Conservation (phyloP, 2,113 vertebrate species). For the Oryzias melastigma region DNA sequence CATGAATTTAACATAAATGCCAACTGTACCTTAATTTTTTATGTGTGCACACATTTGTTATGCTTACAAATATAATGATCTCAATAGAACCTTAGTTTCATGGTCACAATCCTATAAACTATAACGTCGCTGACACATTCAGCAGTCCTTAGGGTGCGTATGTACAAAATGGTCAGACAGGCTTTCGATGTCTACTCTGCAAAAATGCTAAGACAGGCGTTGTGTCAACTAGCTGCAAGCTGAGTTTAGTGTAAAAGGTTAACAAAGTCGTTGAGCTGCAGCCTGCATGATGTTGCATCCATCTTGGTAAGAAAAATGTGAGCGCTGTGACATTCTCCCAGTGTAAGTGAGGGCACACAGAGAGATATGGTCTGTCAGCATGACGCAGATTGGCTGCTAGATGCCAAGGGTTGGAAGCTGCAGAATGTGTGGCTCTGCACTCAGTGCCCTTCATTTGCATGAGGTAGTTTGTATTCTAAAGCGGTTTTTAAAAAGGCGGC, state of each 20-base stretch:
- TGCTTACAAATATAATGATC: neutral
- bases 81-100: constrained; percentile 39
- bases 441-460: constrained; percentile 57
- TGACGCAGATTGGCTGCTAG: constrained; percentile 56
- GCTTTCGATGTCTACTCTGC: constrained; percentile 45
- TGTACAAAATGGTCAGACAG: constrained; percentile 62
- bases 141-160: constrained; percentile 45
- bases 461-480: constrained; percentile 58
- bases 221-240: constrained; percentile 48
- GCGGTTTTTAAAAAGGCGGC: constrained; percentile 46
- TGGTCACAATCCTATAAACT: constrained; percentile 39
- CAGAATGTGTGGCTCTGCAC: constrained; percentile 54
- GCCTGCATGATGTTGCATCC: constrained; percentile 41
- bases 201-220: constrained; percentile 70
- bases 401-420: constrained; percentile 50
- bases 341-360: constrained; percentile 57
- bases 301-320: constrained; percentile 60
- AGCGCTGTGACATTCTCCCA: constrained; percentile 62
- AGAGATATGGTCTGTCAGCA: constrained; percentile 65
- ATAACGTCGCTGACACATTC: constrained; percentile 38
- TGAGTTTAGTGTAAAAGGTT: constrained; percentile 62
- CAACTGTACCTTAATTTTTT: neutral
- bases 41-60: neutral
- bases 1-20: constrained; percentile 18
- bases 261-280: constrained; percentile 57